Conservation (phyloP, 2,113 vertebrate species). For the Cathartes aura region DNA sequence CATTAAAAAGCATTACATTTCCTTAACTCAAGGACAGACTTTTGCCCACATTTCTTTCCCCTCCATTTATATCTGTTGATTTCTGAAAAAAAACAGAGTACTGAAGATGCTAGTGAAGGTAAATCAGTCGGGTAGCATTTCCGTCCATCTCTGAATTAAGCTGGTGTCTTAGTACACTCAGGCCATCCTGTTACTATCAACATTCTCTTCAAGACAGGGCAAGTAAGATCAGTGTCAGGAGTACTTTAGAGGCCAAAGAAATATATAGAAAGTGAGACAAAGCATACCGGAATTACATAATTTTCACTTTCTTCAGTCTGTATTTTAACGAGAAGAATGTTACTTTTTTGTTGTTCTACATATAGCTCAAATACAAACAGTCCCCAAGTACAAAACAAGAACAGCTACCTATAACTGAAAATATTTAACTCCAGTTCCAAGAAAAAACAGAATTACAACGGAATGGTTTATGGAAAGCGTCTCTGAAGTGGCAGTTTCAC, state of each 20-base stretch:
- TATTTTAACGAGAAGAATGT: background rate
- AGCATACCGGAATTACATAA: background rate
- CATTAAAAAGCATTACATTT: background rate
- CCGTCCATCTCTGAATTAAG: background rate
- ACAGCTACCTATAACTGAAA: background rate
- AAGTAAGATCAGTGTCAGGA: background rate
- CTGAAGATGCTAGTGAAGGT: background rate
- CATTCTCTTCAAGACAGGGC: background rate
- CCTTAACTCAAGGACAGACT: background rate
- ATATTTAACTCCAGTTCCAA: background rate
- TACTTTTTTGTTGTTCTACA: accelerated
- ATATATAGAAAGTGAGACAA: background rate
- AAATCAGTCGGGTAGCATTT: background rate
- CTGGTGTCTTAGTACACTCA: background rate
- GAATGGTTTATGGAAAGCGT: background rate
- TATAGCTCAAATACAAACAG: background rate
- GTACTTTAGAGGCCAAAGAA: background rate
- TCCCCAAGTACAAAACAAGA: background rate
- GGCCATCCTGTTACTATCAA: background rate
- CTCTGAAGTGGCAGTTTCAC: background rate
- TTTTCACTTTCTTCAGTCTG: background rate
- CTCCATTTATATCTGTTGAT: background rate
- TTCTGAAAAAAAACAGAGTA: background rate
- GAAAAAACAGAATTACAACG: background rate
- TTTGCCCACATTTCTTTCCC: background rate